phyloP scores from a whole-genome alignment of 2,888 invertebrate species.

The Busseola fusca region DNA sequence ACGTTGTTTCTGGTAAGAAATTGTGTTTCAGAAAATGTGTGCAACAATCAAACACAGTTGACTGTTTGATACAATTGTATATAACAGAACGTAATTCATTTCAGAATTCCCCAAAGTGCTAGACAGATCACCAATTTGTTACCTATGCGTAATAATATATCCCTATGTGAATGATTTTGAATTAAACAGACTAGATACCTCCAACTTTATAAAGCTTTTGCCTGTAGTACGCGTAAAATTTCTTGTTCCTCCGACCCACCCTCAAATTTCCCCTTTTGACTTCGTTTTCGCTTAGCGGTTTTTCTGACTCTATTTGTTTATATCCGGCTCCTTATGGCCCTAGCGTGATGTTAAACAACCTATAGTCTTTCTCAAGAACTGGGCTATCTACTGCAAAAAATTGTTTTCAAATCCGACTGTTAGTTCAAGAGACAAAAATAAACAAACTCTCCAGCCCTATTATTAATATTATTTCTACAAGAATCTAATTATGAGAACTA shows the following conservation, averaged over 20 bases:
- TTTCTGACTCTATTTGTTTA: neutral
- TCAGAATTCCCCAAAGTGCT: neutral
- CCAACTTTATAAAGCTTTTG: too few relatives aligned
- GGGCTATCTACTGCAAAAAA: neutral
- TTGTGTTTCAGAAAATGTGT: slow-evolving; percentile 31
- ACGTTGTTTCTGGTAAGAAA: slow-evolving; percentile 21
- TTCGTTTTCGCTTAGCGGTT: neutral
- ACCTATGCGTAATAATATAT: neutral
- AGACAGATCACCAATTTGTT: neutral
- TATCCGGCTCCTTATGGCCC: neutral
- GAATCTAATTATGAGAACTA: neutral
- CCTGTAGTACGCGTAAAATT: neutral
- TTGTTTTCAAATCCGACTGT: too few relatives aligned
- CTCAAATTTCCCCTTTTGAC: neutral
- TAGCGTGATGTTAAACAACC: neutral
- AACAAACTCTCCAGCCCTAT: neutral
- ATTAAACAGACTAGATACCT: neutral
- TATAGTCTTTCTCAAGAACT: neutral
- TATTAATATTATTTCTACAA: neutral
- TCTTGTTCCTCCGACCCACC: neutral
- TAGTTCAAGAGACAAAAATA: too few relatives aligned
- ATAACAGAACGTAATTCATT: neutral
- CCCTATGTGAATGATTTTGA: neutral
- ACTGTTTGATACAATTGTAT: neutral
- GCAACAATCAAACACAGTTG: neutral